Conservation (phyloP, 2,797 vertebrate genomes). For the Crenichthys baileyi region DNA sequence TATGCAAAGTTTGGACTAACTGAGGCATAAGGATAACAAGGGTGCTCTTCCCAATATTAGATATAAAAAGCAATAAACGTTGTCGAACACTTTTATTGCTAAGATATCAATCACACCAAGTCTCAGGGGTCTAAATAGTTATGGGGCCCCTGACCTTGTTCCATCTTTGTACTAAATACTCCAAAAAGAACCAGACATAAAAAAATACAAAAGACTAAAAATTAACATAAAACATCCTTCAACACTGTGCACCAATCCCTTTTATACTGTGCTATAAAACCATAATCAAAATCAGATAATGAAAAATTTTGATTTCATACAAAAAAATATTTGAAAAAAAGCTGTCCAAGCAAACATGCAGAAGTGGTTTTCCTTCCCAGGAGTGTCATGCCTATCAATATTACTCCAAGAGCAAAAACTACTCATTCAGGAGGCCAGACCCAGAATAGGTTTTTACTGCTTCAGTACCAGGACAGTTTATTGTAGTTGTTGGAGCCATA, state of each 20-base stretch:
- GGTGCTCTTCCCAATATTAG: constrained; percentile 26
- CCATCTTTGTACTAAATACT: neutral
- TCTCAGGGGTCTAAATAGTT: neutral
- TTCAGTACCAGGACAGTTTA: neutral
- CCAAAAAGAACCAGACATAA: neutral
- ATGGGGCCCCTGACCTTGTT: neutral
- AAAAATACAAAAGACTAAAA: neutral
- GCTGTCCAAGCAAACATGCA: too few relatives aligned
- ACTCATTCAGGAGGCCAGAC: neutral
- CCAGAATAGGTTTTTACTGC: neutral
- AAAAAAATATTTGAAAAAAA: neutral
- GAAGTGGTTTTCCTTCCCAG: too few relatives aligned
- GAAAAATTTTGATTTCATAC: neutral
- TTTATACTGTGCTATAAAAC: neutral
- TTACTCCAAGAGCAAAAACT: neutral
- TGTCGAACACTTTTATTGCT: neutral
- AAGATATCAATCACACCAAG: neutral
- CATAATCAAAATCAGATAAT: neutral
- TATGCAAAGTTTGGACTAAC: constrained; percentile 52
- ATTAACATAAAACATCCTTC: neutral
- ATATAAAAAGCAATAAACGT: constrained; percentile 28
- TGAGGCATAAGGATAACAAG: constrained; percentile 62
- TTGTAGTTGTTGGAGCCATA: neutral
- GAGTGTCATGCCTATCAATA: neutral
- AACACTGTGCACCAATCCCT: neutral